Base-by-base conservation (phyloP, 2,797 vertebrate species). In the Siniperca scherzeri region DNA sequence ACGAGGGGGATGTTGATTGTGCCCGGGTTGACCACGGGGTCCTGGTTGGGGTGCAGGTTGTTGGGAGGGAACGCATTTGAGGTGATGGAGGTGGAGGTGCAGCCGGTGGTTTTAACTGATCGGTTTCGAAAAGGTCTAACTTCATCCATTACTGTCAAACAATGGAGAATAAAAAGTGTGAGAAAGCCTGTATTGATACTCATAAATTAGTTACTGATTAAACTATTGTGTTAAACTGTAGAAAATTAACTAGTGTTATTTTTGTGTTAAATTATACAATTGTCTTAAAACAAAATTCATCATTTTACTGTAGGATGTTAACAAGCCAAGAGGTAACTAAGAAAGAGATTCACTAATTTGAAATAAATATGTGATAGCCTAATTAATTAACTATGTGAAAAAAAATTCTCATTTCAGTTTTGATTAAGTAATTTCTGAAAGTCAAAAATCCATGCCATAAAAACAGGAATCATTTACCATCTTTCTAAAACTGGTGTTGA, bases 91-190 rank as follows among this genome's bases (percentile, higher is more conserved):
- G 79, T 78, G 78, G 91, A 88, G 91, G 95, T 88, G 95, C 94
- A 86, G 87, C 93, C 94, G 93, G 95, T 95, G 96, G 94, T 92
- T 95, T 96, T 97, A 97, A 97, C 90, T 59, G 95, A 96, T 90
- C 88, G 93, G 88, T 96, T 98, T 95, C 96, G 93, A 95, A 95
- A 96, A 77, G 97, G 91, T 96, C 94, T 98, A 97, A 97, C 96
- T 95, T 96, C 96, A 94, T 96, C 96, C 96, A 95, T 98, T 97
- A 97, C 96, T 97, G 98, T 96, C 97, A 95, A 97, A 97, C 94
- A 97, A 96, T 95, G 94, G 95, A 92, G 94, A 91, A 96, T 86
- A 94, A 91, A 91, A 80, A 92, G 79, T 84, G 84, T 92, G 67
- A 94, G 86, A 91, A 87, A 85, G 61, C 70, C 48, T 87, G 72